These are phyloP conservation scores for Heliornis fulica DNA, from an alignment of 2,113 vertebrate genomes.

Conservation along the genomic window DNA sequence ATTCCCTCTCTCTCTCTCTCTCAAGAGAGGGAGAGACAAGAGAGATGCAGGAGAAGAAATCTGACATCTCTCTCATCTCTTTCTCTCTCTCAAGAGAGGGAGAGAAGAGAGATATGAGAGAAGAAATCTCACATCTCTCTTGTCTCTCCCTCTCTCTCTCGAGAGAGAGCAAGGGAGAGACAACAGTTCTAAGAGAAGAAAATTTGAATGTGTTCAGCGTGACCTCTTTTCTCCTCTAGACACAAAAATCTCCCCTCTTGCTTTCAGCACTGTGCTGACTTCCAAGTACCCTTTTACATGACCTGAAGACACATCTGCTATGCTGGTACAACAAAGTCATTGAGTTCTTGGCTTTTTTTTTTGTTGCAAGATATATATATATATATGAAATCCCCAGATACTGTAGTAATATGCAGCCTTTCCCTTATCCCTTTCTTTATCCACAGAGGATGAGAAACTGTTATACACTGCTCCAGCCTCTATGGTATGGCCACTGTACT, in stretches of 20 bases:
- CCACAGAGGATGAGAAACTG: neutral
- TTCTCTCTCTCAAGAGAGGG: too few relatives aligned
- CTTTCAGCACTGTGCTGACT: neutral
- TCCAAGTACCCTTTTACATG: neutral
- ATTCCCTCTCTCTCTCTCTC: too few relatives aligned
- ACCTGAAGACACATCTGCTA: neutral
- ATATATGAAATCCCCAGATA: neutral
- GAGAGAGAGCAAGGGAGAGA: too few relatives aligned
- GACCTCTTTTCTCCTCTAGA: neutral
- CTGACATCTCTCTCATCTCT: too few relatives aligned
- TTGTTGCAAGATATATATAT: neutral
- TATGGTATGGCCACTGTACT: fast-evolving
- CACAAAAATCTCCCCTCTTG: neutral
- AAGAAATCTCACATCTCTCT: too few relatives aligned
- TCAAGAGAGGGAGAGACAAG: too few relatives aligned
- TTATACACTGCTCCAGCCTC: neutral
- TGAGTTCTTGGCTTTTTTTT: neutral
- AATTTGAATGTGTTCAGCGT: fast-evolving
- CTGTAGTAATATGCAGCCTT: neutral
- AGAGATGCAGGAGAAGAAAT: too few relatives aligned
- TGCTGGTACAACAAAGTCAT: neutral
- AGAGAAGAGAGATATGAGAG: too few relatives aligned
- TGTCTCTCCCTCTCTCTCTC: too few relatives aligned
- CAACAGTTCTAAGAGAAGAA: neutral
- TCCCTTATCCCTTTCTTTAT: neutral